Conservation (phyloP, 2,888 invertebrate species). For the Caenorhabditis drosophilae region DNA sequence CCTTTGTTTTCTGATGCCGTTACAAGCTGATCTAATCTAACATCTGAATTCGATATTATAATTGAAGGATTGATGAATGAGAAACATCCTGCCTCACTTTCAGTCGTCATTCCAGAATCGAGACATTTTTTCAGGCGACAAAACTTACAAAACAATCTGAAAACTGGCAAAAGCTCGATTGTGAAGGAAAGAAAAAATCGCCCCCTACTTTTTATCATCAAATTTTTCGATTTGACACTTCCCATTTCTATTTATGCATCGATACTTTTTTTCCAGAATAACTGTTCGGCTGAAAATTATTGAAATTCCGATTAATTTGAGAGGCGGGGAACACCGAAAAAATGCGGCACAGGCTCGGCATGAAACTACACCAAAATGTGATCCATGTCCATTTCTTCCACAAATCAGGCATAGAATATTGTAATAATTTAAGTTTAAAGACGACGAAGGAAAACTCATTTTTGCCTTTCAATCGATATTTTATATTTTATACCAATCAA, state of each 20-base stretch:
- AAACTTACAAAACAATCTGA: conserved; percentile 4
- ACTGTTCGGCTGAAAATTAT: conserved; percentile 22
- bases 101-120: conserved; percentile 1
- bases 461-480: too few relatives aligned
- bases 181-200: too few relatives aligned
- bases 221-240: conserved; percentile 11
- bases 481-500: too few relatives aligned
- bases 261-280: conserved; percentile 17
- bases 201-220: background rate
- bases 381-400: conserved; percentile 16
- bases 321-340: conserved; percentile 12
- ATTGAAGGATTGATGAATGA: too few relatives aligned
- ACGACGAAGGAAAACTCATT: background rate
- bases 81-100: conserved; percentile 3
- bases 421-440: background rate
- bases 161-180: too few relatives aligned
- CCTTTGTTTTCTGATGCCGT: background rate
- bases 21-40: background rate
- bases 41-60: too few relatives aligned
- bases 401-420: conserved; percentile 21
- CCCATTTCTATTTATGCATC: conserved; percentile 10
- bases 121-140: conserved; percentile 13
- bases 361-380: conserved; percentile 24
- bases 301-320: background rate
- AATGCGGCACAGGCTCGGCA: conserved; percentile 35